phyloP scores from a whole-genome alignment of 2,113 vertebrate species.

The Hydrolagus affinis region DNA sequence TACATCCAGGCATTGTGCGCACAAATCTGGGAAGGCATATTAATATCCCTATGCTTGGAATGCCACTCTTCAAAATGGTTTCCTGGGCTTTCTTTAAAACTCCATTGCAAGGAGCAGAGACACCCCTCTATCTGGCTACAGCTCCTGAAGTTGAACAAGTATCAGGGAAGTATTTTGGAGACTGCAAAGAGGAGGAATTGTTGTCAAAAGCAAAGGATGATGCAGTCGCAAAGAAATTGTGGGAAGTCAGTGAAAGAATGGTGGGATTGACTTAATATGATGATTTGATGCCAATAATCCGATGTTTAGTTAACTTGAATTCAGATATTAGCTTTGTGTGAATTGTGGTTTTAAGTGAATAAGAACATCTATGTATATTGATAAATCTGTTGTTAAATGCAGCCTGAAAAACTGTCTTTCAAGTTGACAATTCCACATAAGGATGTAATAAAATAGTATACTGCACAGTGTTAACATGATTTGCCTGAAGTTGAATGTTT shows the following conservation, averaged over 20 bases:
- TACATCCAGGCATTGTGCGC: conserved; percentile 83
- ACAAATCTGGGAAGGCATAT: conserved; percentile 80
- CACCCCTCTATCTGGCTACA: conserved; percentile 78
- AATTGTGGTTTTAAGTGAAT: neutral
- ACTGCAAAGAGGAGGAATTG: conserved; percentile 79
- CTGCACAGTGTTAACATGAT: neutral
- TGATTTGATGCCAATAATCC: conserved; percentile 25
- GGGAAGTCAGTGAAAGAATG: conserved; percentile 86
- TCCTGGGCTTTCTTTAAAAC: conserved; percentile 79
- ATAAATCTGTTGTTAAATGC: neutral
- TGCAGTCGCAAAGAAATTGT: conserved; percentile 70
- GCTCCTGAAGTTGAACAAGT: conserved; percentile 76
- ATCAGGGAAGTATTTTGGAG: conserved; percentile 82
- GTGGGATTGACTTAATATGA: conserved; percentile 68
- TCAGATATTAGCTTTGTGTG: neutral
- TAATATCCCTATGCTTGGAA: conserved; percentile 73
- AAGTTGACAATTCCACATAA: neutral
- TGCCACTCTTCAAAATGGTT: conserved; percentile 73
- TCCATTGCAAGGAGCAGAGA: conserved; percentile 83
- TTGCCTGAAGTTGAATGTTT: neutral
- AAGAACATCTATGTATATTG: neutral
- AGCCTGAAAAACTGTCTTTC: conserved; percentile 2
- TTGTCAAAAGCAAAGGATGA: conserved; percentile 75
- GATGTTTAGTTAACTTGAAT: conserved; percentile 6
- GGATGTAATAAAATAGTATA: neutral